Percentiles rank a stretch among this genome's conserved stretches.
phyloP scores from a whole-genome alignment of 2,113 vertebrate species.

The Agelaius phoeniceus region DNA sequence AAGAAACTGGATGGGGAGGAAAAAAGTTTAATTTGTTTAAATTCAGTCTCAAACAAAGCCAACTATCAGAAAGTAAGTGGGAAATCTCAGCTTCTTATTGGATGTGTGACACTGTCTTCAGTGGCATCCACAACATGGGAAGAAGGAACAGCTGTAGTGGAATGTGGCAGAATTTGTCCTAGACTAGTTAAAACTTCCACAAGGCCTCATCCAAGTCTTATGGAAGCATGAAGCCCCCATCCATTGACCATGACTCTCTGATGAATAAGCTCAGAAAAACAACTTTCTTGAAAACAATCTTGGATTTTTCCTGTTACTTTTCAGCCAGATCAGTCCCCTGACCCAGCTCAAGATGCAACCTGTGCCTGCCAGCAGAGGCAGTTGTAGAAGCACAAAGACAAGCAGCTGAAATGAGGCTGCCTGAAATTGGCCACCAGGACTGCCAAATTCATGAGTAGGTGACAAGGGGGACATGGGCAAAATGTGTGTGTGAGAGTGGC shows the following conservation, averaged over 20 bases:
- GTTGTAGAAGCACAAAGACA: not conserved
- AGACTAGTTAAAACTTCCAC: not conserved
- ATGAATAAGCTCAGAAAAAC: not conserved
- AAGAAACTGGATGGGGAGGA: not conserved
- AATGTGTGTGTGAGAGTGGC: not conserved
- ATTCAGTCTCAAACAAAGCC: not conserved
- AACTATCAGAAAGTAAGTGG: not conserved
- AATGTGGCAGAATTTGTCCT: not conserved
- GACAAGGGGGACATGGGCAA: not conserved
- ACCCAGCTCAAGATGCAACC: not conserved
- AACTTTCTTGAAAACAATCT: not conserved
- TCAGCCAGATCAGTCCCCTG: not conserved
- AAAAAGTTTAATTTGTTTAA: not conserved
- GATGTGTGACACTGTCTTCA: not conserved
- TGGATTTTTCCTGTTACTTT: not conserved
- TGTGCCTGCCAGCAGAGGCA: not conserved
- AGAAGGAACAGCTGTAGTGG: not conserved
- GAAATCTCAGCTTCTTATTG: not conserved
- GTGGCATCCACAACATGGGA: not conserved
- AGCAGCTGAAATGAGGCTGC: not conserved
- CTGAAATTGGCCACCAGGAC: rapidly evolving
- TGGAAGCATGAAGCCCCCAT: not conserved
- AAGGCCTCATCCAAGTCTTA: not conserved
- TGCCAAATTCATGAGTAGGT: not conserved
- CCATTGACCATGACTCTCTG: not conserved